A percentile compares a stretch with the other conserved stretches of the same genome.
phyloP scores from a whole-genome alignment of 2,797 vertebrate species.

The Dicrostonyx torquatus region DNA sequence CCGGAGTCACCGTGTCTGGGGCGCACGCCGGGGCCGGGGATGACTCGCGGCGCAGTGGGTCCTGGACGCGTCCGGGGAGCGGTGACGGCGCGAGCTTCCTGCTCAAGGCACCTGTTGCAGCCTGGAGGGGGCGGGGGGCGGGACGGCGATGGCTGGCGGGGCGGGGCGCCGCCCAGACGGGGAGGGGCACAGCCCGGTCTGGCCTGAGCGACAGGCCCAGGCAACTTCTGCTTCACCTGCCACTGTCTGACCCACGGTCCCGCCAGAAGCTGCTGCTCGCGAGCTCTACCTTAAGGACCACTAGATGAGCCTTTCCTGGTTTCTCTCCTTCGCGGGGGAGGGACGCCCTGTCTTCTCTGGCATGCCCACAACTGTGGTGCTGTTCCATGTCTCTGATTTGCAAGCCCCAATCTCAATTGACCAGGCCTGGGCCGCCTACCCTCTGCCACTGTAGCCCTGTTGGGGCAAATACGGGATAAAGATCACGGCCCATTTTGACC shows the following conservation, averaged over 20 bases:
- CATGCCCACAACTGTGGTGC: not conserved
- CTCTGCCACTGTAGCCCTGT: not conserved
- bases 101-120: constrained; percentile 79
- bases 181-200: not conserved
- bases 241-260: not conserved
- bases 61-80: constrained; percentile 56
- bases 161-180: constrained; percentile 61
- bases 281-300: not conserved
- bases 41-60: constrained; percentile 56
- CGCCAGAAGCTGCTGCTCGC: not conserved
- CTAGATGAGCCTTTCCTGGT: not conserved
- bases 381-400: not conserved
- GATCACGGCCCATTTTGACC: not conserved
- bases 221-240: not conserved
- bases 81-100: constrained; percentile 72
- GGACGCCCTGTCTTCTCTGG: not conserved
- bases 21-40: constrained; percentile 31
- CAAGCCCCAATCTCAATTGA: not conserved
- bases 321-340: not conserved
- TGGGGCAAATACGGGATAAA: not conserved
- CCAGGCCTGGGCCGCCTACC: not conserved
- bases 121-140: constrained; percentile 26
- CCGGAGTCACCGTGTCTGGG: not conserved
- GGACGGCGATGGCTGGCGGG: constrained; percentile 63
- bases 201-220: not conserved